Evolutionary conservation across 2,797 vertebrate species (phyloP).

Genomic region (Lacerta agilis): DNA sequence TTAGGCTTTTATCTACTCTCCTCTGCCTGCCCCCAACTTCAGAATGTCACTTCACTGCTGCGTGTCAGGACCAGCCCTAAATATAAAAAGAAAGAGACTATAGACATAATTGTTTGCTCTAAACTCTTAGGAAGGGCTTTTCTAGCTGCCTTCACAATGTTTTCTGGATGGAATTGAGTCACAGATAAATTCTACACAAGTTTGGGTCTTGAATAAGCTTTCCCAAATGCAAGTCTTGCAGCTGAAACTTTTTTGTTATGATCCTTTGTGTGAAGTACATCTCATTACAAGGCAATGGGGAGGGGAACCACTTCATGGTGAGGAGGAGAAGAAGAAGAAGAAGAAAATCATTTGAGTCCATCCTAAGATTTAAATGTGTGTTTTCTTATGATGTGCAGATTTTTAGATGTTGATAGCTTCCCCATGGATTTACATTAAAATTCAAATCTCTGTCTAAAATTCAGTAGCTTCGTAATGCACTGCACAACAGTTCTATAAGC

Average conservation of each 20-base stretch:
- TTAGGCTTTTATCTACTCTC: neutral
- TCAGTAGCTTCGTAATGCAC: constrained; percentile 26
- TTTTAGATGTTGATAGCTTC: neutral
- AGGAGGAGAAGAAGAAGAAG: too few relatives aligned
- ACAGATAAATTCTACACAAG: neutral
- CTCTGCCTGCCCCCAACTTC: neutral
- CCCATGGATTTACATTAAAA: constrained; percentile 5
- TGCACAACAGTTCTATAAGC: constrained; percentile 19
- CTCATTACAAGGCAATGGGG: neutral
- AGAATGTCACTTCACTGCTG: neutral
- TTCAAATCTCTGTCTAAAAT: constrained; percentile 26
- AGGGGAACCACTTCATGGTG: neutral
- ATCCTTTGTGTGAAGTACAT: neutral
- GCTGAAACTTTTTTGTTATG: neutral
- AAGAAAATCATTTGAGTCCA: neutral
- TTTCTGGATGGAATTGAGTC: neutral
- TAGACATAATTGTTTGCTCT: neutral
- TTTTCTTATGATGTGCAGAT: neutral
- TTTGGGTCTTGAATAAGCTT: neutral
- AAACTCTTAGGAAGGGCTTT: neutral
- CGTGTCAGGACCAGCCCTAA: neutral
- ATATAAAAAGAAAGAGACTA: neutral
- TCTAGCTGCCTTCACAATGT: neutral
- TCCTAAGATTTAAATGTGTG: neutral
- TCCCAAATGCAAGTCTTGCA: neutral